These are phyloP conservation scores for Standfussiana lucernea DNA, from an alignment of 2,888 invertebrate species.

Conservation along the genomic window DNA sequence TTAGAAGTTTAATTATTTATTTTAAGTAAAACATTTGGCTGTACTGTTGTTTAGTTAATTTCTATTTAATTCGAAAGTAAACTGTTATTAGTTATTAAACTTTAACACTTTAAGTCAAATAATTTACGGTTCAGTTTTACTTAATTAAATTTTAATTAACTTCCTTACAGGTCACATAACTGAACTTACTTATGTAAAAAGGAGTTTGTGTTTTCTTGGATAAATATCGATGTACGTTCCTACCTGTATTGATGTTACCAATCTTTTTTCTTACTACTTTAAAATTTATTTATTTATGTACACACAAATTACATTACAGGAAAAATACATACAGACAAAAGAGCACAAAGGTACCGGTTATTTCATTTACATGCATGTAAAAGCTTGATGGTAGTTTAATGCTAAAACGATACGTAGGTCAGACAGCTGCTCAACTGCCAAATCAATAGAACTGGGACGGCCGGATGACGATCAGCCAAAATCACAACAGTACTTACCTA, in stretches of 20 bases:
- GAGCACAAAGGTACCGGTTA: too few species aligned
- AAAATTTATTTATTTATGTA: too few species aligned
- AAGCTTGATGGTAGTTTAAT: neutral
- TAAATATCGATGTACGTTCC: neutral
- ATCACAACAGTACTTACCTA: constrained; percentile 4
- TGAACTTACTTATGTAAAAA: neutral
- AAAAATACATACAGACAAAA: too few species aligned
- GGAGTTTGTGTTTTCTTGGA: neutral
- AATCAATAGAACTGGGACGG: constrained; percentile 31
- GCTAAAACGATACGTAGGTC: constrained; percentile 1
- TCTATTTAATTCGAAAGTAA: neutral
- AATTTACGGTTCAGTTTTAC: neutral
- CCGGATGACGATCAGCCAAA: constrained; percentile 13
- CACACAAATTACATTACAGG: too few species aligned
- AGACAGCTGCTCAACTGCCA: constrained; percentile 25
- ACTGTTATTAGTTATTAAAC: neutral
- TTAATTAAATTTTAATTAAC: neutral
- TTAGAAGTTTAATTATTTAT: constrained; percentile 53
- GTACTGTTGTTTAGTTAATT: neutral
- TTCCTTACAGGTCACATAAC: neutral
- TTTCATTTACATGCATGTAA: neutral
- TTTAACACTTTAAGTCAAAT: neutral
- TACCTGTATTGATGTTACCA: neutral
- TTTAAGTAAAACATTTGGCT: constrained; percentile 27
- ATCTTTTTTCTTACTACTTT: neutral